Evolutionary conservation across 2,797 vertebrate species (phyloP).

Genomic region (Gallirallus australis): DNA sequence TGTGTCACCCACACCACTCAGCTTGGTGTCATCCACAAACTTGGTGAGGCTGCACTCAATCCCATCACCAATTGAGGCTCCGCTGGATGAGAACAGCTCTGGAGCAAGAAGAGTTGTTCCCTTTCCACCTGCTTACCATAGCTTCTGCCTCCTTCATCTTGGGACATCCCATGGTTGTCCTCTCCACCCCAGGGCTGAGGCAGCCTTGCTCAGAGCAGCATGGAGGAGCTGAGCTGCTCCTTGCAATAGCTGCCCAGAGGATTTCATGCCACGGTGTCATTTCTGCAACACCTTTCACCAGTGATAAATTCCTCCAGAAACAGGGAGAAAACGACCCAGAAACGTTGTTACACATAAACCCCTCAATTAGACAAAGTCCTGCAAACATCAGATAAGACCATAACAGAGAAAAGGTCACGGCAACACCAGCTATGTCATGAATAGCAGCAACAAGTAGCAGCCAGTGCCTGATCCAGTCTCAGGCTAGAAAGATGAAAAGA

Average conservation of each 20-base stretch:
- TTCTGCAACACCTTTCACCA: constrained; percentile 24
- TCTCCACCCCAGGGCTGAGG: not conserved
- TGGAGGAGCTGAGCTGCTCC: not conserved
- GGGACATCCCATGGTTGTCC: not conserved
- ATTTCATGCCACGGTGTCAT: not conserved
- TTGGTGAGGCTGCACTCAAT: too few relatives aligned
- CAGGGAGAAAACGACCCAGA: constrained; percentile 43
- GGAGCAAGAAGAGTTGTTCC: not conserved
- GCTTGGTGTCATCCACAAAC: too few relatives aligned
- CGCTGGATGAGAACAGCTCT: not conserved
- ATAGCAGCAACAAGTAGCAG: constrained; percentile 76
- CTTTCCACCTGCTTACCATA: not conserved
- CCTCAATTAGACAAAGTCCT: constrained; percentile 45
- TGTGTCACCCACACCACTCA: too few relatives aligned
- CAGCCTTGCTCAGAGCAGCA: not conserved
- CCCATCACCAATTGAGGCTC: not conserved
- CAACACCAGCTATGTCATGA: constrained; percentile 68
- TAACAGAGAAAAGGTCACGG: constrained; percentile 69
- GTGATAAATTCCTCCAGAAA: constrained; percentile 13
- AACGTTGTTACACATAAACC: constrained; percentile 25
- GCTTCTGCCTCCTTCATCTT: not conserved
- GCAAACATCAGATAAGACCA: constrained; percentile 61
- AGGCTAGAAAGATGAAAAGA: constrained; percentile 72
- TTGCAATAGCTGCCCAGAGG: not conserved
- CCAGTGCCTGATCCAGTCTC: constrained; percentile 67